Conservation (phyloP, 1,140 invertebrate genomes). For the Ridgeia piscesae region DNA sequence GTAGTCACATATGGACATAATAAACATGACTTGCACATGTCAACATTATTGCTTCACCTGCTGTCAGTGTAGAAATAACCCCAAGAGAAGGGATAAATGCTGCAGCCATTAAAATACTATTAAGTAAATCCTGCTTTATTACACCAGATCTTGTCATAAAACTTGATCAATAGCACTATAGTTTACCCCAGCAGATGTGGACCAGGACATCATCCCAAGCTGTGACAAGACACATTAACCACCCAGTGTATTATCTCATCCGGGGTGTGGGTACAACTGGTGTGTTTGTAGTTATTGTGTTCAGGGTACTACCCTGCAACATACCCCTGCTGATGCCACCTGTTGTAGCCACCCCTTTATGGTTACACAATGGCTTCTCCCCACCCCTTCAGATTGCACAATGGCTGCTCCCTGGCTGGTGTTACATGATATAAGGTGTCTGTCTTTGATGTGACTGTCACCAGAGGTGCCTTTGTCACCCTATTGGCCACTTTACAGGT, state of each 20-base stretch:
- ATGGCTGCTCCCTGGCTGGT: background rate
- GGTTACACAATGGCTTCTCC: background rate
- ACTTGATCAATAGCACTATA: background rate
- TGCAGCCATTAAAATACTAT: background rate
- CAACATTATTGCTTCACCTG: background rate
- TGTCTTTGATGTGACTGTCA: background rate
- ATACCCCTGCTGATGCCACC: background rate
- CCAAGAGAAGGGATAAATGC: background rate
- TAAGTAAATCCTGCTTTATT: background rate
- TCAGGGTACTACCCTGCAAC: too few relatives aligned
- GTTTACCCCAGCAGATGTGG: background rate
- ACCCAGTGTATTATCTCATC: background rate
- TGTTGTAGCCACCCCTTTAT: background rate
- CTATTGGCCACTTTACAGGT: background rate
- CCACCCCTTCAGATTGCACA: background rate
- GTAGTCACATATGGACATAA: background rate
- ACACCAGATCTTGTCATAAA: background rate
- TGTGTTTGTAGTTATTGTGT: background rate
- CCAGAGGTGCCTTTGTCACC: background rate
- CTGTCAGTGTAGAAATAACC: background rate
- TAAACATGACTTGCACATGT: background rate
- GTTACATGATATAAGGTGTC: background rate
- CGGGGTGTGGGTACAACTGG: background rate
- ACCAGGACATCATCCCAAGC: background rate
- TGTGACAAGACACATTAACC: background rate